Evolutionary conservation across 30 jellyfish, hydroid and myxozoan genomes (phyloP), one percentile per base, ranked within the genome.

Genomic region (Aurelia aurita): DNA sequence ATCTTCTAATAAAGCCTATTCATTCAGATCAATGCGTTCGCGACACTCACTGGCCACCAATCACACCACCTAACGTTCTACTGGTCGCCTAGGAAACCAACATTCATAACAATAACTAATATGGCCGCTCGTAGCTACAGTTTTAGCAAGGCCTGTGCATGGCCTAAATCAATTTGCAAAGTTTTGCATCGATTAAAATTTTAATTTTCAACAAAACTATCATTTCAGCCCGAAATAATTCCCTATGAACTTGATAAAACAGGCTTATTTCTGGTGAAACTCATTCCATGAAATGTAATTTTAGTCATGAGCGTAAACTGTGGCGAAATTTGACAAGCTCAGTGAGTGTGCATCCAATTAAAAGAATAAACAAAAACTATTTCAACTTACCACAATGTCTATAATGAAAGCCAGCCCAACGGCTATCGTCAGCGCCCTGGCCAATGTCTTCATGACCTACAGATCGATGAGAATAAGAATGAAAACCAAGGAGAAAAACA

Each of bases 401-500:
- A 84, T 58, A 43, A 81, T 32, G 59, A 75, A 58, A 22, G 91
- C 84, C 78, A 86, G 90, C 89, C 93, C 98, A 69, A 92, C 67
- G 87, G 98, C 97, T 69, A 92, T 72, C 66, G 88, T 76, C 20
- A 92, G 86, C 58, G 89, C 89, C 97, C 74, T 51, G 70, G 96
- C 78, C 92, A 92, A 74, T 71, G 84, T 67, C 94, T 92, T 80
- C 97, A 92, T 92, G 89, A 70, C 98, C 98, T 91, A 79, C 22
- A 75, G 74, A 31, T 51, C 46, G 47, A 73, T 23, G 25, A 61
- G 29, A 8, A 5, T 18, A 14, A 58, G 46, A 53, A 32, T 25
- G 44, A 54, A 68, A 74, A 35, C 71, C 82, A 69, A 51, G 34
- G 53, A 25, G 14, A 29, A 7, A 39, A 22, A 23, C 10, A 58